Evolutionary conservation across 2,888 invertebrate genomes (phyloP).

Genomic region (Lymantria dispar): DNA sequence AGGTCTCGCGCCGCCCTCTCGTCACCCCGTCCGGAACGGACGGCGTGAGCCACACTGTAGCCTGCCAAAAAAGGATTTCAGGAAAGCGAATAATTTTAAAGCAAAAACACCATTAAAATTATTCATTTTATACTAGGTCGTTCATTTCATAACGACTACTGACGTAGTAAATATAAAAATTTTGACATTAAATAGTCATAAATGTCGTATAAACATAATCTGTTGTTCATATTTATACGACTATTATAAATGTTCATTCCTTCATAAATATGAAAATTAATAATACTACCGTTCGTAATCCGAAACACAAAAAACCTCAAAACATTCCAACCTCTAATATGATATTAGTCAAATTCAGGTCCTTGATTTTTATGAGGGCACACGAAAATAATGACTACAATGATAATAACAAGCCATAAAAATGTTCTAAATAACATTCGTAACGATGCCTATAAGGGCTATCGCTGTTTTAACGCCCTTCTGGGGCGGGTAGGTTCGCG

Average conservation of each 20-base stretch:
- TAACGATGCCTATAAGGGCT: constrained; percentile 20
- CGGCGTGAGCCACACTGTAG: too few species aligned
- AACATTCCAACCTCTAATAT: constrained; percentile 1
- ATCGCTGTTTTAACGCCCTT: constrained; percentile 26
- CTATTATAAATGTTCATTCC: neutral
- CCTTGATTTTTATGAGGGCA: neutral
- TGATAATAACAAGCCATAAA: constrained; percentile 11
- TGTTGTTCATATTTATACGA: too few species aligned
- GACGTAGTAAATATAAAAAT: neutral
- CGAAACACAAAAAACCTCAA: neutral
- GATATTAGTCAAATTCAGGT: neutral
- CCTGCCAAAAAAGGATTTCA: too few species aligned
- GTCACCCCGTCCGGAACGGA: too few species aligned
- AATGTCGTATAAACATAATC: neutral
- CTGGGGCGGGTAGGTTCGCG: constrained; percentile 24
- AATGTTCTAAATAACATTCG: constrained; percentile 19
- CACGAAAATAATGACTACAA: constrained; percentile 1
- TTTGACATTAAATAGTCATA: neutral
- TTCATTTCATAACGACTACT: too few species aligned
- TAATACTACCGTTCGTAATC: neutral
- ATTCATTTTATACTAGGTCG: too few species aligned
- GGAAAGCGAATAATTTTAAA: too few species aligned
- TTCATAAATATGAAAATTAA: neutral
- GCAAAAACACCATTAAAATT: too few species aligned
- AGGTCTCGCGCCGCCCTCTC: too few species aligned